Evolutionary conservation across 2,797 vertebrate genomes (phyloP), one percentile per base, ranked within the genome.

Genomic region (Gila robusta): DNA sequence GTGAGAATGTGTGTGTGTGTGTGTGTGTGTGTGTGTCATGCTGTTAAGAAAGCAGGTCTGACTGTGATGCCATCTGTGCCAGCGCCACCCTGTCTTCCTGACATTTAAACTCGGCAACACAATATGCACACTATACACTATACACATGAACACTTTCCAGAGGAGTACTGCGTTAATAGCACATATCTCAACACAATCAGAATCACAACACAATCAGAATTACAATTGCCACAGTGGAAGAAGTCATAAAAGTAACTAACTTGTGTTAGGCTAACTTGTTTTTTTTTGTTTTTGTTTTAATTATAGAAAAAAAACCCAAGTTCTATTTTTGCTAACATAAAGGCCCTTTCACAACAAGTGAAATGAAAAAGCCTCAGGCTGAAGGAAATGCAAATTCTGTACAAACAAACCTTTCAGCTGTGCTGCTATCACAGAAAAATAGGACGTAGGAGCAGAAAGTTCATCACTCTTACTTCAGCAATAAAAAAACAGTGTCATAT

Each of bases 21-120:
- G 41, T 41, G 67, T 41, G 54, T 41, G 56, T 35, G 62, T 69
- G 70, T 64, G 35, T 64, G 37, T 52, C 41, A 87, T 82, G 87
- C 88, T 64, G 59, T 82, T 87, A 89, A 82, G 87, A 89, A 90
- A 90, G 71, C 6, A 32, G 79, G 49, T 72, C 88, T 87, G 80
- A 89, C 88, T 89, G 90, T 88, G 92, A 89, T 83, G 76, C 89
- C 90, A 90, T 92, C 91, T 93, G 92, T 92, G 90, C 91, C 89
- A 88, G 88, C 78, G 81, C 85, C 28, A 79, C 90, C 77, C 79
- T 35, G 79, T 67, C 78, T 84, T 64, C 83, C 86, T 91, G 89
- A 91, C 88, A 91, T 90, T 88, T 91, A 59, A 88, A 88, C 64
- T 82, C 73, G 0, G 79, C 44, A 49, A 32, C 64, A 69, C 62